phyloP scores from a whole-genome alignment of 2,797 vertebrate genomes.

The Eulemur albifrons region DNA sequence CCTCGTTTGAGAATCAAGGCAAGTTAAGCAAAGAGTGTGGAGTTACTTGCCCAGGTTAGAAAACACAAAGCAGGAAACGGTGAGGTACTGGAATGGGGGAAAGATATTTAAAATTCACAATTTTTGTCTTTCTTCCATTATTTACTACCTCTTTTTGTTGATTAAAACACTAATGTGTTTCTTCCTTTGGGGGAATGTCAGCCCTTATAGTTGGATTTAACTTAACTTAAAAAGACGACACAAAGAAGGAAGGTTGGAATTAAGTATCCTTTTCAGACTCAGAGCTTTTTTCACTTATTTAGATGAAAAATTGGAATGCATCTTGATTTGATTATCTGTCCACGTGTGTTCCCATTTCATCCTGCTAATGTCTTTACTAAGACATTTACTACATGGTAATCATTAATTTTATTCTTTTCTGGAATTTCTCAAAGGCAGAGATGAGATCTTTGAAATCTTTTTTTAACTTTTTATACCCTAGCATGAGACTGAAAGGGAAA shows the following conservation, averaged over 20 bases:
- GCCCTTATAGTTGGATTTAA: background rate
- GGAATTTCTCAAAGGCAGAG: background rate
- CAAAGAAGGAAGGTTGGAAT: constrained; percentile 7
- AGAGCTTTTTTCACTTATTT: background rate
- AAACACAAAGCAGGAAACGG: background rate
- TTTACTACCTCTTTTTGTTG: background rate
- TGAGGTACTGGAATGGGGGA: background rate
- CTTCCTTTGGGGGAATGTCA: background rate
- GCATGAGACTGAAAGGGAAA: background rate
- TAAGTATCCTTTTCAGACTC: background rate
- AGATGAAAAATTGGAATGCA: constrained; percentile 11
- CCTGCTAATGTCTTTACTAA: background rate
- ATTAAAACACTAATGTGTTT: constrained; percentile 1
- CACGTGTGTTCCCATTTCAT: background rate
- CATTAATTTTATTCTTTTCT: constrained; percentile 19
- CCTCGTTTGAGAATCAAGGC: background rate
- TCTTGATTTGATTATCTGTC: background rate
- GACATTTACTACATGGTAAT: background rate
- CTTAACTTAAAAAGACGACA: background rate
- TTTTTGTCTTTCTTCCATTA: background rate
- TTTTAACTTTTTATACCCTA: constrained; percentile 24
- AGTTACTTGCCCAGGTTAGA: constrained; percentile 9
- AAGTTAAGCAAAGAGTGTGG: constrained; percentile 33
- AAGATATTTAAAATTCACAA: background rate
- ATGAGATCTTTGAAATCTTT: background rate